Percentiles rank a stretch among this genome's conserved stretches.
Conservation (phyloP, 92 coral and sea anemone genomes). For the Blastomussa wellsi region DNA sequence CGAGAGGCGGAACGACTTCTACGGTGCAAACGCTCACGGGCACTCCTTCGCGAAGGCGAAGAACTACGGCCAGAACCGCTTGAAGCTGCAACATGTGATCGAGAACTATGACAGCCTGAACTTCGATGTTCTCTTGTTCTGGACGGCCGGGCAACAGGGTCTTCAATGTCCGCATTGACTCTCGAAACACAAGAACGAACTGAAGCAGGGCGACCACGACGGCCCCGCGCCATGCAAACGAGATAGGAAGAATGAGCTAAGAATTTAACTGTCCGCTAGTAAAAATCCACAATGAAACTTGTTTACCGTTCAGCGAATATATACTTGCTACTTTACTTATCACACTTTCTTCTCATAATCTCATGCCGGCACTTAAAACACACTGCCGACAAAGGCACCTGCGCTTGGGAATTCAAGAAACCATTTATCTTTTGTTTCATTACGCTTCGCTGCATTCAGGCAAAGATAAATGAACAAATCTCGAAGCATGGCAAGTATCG, state of each 20-base stretch:
- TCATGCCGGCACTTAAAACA: background rate
- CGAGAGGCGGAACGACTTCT: conserved; percentile 16
- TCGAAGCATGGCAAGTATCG: too few relatives aligned
- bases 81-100: conserved; percentile 26
- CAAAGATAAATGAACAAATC: conserved; percentile 39
- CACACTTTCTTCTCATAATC: conserved; percentile 10
- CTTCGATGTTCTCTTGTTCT: conserved; percentile 29
- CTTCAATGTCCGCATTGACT: conserved; percentile 9
- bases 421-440: conserved; percentile 20
- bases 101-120: conserved; percentile 30
- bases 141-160: conserved; percentile 23
- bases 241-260: conserved; percentile 21
- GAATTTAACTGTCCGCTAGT: conserved; percentile 29
- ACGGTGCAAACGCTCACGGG: conserved; percentile 24
- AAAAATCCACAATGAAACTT: conserved; percentile 16
- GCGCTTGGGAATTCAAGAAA: conserved; percentile 22
- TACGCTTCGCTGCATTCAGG: conserved; percentile 14
- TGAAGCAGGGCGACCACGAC: conserved; percentile 41
- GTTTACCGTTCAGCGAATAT: conserved; percentile 2
- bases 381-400: background rate
- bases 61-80: conserved; percentile 12
- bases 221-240: background rate
- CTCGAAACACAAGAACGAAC: background rate
- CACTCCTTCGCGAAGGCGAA: conserved; percentile 12
- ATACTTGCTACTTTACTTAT: conserved; percentile 11